Percentiles rank a stretch among this genome's conserved stretches.
phyloP scores from a whole-genome alignment of 2,113 vertebrate species.

The Lepisosteus osseus region DNA sequence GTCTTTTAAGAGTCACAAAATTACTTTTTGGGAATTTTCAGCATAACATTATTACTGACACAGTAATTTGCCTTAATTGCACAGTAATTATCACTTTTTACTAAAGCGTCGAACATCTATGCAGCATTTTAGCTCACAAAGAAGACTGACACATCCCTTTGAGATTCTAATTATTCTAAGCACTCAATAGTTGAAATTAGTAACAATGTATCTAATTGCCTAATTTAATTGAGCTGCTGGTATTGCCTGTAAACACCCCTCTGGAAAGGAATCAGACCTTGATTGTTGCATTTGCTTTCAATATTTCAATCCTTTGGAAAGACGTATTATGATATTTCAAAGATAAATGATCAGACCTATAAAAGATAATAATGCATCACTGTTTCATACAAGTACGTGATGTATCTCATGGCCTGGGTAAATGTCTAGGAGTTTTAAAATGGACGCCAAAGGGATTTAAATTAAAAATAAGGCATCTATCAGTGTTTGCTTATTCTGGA shows the following conservation, averaged over 20 bases:
- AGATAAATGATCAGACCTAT: too few relatives aligned
- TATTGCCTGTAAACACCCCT: not conserved
- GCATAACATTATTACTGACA: not conserved
- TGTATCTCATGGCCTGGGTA: too few relatives aligned
- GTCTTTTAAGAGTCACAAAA: not conserved
- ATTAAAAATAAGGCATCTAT: too few relatives aligned
- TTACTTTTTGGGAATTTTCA: not conserved
- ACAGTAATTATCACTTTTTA: constrained; percentile 16
- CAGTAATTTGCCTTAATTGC: constrained; percentile 18
- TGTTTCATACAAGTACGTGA: too few relatives aligned
- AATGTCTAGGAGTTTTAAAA: too few relatives aligned
- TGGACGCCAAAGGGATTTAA: too few relatives aligned
- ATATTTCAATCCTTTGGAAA: not conserved
- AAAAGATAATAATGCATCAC: too few relatives aligned
- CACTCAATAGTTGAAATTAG: constrained; percentile 1
- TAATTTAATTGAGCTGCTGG: not conserved
- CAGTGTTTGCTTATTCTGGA: too few relatives aligned
- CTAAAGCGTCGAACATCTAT: not conserved
- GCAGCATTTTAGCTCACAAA: not conserved
- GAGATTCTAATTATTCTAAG: constrained; percentile 10
- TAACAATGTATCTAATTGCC: constrained; percentile 5
- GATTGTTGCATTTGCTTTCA: not conserved
- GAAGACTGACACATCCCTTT: not conserved
- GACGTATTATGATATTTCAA: too few relatives aligned
- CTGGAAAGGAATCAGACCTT: not conserved